Conservation (phyloP, 2,797 vertebrate species). For the Hydrocynus forskahlii region DNA sequence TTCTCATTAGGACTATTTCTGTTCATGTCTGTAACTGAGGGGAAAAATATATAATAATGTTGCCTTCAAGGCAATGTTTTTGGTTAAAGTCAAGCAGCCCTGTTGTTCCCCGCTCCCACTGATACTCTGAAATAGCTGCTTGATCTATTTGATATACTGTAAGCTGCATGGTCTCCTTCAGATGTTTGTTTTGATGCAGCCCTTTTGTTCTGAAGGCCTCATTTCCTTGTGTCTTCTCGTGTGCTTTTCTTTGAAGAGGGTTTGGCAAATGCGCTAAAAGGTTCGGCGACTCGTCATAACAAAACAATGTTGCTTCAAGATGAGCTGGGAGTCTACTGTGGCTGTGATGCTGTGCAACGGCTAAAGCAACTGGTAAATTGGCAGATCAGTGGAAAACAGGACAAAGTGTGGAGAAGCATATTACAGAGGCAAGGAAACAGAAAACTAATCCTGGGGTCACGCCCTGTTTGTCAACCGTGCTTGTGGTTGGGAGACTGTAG, state of each 20-base stretch:
- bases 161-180: conserved; percentile 13
- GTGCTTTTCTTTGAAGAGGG: conserved; percentile 10
- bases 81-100: conserved; percentile 25
- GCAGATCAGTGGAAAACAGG: not conserved
- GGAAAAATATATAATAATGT: conserved; percentile 23
- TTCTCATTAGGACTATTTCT: conserved; percentile 67
- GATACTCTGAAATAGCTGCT: conserved; percentile 18
- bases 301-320: conserved; percentile 26
- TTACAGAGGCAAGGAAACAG: conserved; percentile 3
- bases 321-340: conserved; percentile 3
- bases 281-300: conserved; percentile 16
- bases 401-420: not conserved
- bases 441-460: not conserved
- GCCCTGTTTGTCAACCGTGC: not conserved
- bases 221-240: conserved; percentile 25
- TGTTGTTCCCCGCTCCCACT: conserved; percentile 14
- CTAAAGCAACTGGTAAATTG: not conserved
- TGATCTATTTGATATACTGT: conserved; percentile 7
- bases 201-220: conserved; percentile 24
- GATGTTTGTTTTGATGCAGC: conserved; percentile 20
- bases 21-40: conserved; percentile 26
- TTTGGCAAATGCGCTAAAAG: conserved; percentile 35
- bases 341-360: not conserved
- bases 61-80: conserved; percentile 26
- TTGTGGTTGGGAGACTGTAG: conserved; percentile 25